Base-by-base conservation (phyloP, 2,797 vertebrate species). In the Fratercula arctica region DNA sequence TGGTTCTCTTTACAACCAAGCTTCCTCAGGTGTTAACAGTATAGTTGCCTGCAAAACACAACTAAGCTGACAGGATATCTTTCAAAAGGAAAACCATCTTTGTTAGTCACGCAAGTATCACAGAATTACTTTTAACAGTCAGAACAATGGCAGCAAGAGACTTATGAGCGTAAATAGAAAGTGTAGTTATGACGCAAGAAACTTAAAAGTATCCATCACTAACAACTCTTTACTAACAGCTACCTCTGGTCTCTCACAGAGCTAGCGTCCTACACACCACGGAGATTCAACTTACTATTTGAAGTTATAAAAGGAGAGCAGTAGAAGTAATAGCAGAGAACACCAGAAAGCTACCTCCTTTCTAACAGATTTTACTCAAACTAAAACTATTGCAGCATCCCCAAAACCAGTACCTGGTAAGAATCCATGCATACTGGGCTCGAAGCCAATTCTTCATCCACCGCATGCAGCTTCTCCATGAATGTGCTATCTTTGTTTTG, bases 381-480 rank as follows among this genome's bases (percentile, higher is more conserved):
- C n/a, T 23, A 26, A 39, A 53, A 0, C 26, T n/a, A 1, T 16
- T 11, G 7, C 1, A 69, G 45, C n/a, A 26, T 16, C 51, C 70
- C 77, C 17, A 8, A 46, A 48, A 35, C 1, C 6, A 4, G 72
- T 93, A 99, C 99, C 99, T 99, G 98, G 85, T 97, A 99, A 88
- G 98, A 98, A 63, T 99, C 98, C 98, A 99, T 97, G 96, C 98
- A 99, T 16, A 98, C 85, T 0, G 98, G 97, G 94, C 98, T 98
- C 2, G 97, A 98, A 31, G 98, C 98, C 95, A 99, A 63, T 85
- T 99, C 99, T 43, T 99, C 99, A 61, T 99, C 99, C 77, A 99
- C 99, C 0, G 99, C 99, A 1, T 99, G 98, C 17, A 99, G 97
- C 94, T 99, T 99, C 96, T 99, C 99, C 97, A 99, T 98, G 95